phyloP scores from a whole-genome alignment of 2,113 vertebrate genomes.

The Scatophagus argus region DNA sequence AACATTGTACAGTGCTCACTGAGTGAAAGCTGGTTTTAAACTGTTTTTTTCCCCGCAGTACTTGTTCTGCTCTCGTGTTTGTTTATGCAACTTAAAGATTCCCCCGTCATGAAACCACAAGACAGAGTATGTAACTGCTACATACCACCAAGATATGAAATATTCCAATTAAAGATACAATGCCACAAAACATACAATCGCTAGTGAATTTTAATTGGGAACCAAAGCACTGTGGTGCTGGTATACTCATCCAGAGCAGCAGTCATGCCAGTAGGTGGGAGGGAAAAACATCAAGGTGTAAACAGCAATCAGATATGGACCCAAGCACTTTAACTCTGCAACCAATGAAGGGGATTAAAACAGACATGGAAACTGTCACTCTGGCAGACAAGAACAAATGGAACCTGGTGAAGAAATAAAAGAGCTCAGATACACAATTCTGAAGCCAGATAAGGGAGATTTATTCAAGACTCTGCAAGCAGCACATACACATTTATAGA shows the following conservation, averaged over 20 bases:
- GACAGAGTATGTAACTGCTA: background rate
- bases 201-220: constrained; percentile 6
- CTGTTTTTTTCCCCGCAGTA: background rate
- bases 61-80: background rate
- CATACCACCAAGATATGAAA: background rate
- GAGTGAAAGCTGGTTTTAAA: background rate
- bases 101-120: background rate
- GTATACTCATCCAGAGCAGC: background rate
- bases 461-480: background rate
- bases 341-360: background rate
- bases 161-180: background rate
- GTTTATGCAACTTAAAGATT: background rate
- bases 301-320: background rate
- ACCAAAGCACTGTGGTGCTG: background rate
- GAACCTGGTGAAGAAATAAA: too few species aligned
- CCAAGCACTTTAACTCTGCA: background rate
- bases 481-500: too few species aligned
- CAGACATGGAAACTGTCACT: background rate
- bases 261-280: background rate
- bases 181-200: background rate
- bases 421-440: background rate
- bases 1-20: too few species aligned
- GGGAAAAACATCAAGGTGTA: background rate
- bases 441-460: background rate
- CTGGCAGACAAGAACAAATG: background rate